Conservation (phyloP, 2,797 vertebrate species). For the Crocodylus rhombifer region DNA sequence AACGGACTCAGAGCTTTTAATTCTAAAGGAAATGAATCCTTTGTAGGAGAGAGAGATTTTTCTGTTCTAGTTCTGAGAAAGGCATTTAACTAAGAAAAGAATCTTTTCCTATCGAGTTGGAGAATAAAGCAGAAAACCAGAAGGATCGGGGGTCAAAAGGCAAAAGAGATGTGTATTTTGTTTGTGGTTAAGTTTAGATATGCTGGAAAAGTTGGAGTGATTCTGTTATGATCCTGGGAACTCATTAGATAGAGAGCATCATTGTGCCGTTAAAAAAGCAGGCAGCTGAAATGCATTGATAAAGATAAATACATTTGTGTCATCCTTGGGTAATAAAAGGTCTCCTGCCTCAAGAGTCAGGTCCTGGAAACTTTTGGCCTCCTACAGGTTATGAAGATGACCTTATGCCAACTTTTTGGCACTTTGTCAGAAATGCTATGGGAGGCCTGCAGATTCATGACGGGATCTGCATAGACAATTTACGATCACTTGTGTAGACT, state of each 20-base stretch:
- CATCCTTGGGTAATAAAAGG: neutral
- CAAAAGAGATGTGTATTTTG: neutral
- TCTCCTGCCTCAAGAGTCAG: neutral
- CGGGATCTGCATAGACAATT: no score
- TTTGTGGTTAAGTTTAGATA: neutral
- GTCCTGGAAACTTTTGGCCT: neutral
- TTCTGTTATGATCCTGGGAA: neutral
- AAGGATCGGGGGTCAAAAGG: neutral
- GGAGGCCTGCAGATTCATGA: neutral
- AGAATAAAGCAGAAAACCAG: slow-evolving; percentile 2
- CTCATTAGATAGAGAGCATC: neutral
- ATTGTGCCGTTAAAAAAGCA: neutral
- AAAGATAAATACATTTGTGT: neutral
- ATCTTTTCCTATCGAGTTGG: slow-evolving; percentile 37
- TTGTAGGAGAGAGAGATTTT: slow-evolving; percentile 59
- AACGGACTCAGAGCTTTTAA: slow-evolving; percentile 57
- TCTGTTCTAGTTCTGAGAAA: slow-evolving; percentile 57
- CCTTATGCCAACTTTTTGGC: accelerated
- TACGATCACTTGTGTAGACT: no score
- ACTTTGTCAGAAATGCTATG: neutral
- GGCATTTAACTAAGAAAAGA: slow-evolving; percentile 47
- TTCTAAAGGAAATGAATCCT: slow-evolving; percentile 68
- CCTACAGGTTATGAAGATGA: neutral
- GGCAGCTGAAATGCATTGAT: neutral
- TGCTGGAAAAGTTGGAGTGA: neutral